These are phyloP conservation scores for Drosophila seguyi DNA, from an alignment of 1,140 invertebrate species.

Conservation along the genomic window DNA sequence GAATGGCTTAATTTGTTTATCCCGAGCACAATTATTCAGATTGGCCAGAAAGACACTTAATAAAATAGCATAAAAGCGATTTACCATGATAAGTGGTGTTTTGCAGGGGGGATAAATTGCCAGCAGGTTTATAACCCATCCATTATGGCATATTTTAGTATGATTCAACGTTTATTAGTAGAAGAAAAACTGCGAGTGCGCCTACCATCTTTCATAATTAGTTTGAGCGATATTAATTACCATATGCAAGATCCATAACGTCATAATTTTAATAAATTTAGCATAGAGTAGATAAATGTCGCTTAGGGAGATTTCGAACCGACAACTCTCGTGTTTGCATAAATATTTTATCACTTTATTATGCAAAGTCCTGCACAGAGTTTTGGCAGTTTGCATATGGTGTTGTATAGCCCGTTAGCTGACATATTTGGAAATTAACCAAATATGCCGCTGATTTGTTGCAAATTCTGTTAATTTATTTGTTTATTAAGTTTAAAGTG, in stretches of 20 bases:
- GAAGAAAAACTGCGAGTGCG: background rate
- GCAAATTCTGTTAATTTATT: slow-evolving; percentile 74
- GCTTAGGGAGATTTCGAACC: background rate
- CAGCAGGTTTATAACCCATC: background rate
- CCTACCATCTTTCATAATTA: background rate
- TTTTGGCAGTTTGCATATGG: slow-evolving; percentile 64
- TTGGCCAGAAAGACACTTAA: background rate
- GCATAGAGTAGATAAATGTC: slow-evolving; percentile 6
- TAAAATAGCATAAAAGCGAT: background rate
- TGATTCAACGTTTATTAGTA: background rate
- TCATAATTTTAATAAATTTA: background rate
- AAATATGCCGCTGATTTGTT: slow-evolving; percentile 66
- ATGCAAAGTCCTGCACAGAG: slow-evolving; percentile 51
- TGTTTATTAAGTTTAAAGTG: slow-evolving; percentile 62
- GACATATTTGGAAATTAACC: slow-evolving; percentile 71
- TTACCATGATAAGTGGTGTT: background rate
- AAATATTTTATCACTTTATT: slow-evolving; percentile 78
- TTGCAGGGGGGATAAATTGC: background rate
- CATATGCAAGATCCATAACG: background rate
- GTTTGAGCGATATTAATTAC: background rate
- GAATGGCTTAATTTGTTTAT: background rate
- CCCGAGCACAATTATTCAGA: background rate
- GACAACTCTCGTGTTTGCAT: slow-evolving; percentile 23
- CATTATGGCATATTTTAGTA: background rate
- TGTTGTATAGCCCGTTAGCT: slow-evolving; percentile 6